Evolutionary conservation across 2,888 invertebrate genomes (phyloP), one percentile per base, ranked within the genome.

Genomic region (Corythucha ciliata): DNA sequence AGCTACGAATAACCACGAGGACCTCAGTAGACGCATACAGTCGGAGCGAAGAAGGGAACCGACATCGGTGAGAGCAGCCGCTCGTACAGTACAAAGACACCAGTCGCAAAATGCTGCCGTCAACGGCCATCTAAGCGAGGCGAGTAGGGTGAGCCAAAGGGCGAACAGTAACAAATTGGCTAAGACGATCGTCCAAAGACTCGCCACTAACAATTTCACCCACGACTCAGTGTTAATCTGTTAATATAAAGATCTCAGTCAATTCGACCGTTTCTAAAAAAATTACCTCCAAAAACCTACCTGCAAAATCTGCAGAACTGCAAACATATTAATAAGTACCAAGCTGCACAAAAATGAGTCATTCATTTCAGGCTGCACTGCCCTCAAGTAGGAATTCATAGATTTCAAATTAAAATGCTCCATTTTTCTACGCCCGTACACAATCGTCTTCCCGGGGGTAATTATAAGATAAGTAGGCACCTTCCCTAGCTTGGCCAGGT

Each of bases 341-440:
- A 74, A 63, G 57, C 68, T 70, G 40, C 68, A 60, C 8, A 72
- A 62, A 60, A 74, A 74, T 12, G 72, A 63, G 62, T 74, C 74
- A 63, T 73, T 74, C 54, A 69, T 65, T 62, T 72, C 72, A 2
- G 74, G 74, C 56, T 70, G 68, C 3, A 72, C 60, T 27, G 67
- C 65, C 55, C 67, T 65, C 21, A 74, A 62, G 57, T 69, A 70
- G 20, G 65, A 58, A 57, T 70, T 69, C 67, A 74, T 67, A 3
- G 69, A 64, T 41, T 60, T 58, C 60, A 67, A 72, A 49, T 67
- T 70, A 48, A 69, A 63, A 46, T 66, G 63, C 60, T 73, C 72
- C 2, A 69, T 68, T 41, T 62, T 61, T 16, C 64, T 61, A 7
- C 55, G 54, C 1, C 73, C 72, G 63, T 72, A 74, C 3, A 62